A percentile compares a stretch with the other conserved stretches of the same genome.
phyloP scores from a whole-genome alignment of 2,797 vertebrate genomes.

The Artibeus lituratus region DNA sequence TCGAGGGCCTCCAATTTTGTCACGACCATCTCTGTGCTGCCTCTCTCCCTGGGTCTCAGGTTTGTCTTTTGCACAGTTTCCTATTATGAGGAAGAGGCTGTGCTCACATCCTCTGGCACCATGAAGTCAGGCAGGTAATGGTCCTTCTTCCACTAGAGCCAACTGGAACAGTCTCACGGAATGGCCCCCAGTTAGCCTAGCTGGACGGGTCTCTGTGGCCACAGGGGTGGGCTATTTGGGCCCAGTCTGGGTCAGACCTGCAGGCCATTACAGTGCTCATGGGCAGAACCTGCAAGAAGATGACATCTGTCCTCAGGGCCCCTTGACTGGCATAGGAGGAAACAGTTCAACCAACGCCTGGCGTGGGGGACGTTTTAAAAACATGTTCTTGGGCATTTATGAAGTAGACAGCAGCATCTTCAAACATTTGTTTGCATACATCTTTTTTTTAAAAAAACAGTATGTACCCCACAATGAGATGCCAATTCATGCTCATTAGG shows the following conservation, averaged over 20 bases:
- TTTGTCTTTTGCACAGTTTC: background rate
- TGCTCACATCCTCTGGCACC: background rate
- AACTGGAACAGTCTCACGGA: background rate
- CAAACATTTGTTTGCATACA: background rate
- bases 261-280: background rate
- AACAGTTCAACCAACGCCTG: background rate
- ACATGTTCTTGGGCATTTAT: background rate
- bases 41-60: background rate
- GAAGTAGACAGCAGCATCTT: background rate
- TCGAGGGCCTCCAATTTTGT: background rate
- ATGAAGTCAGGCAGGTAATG: background rate
- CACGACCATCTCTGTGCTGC: background rate
- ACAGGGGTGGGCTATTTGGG: background rate
- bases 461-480: background rate
- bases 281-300: background rate
- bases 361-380: background rate
- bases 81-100: background rate
- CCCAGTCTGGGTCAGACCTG: background rate
- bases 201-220: background rate
- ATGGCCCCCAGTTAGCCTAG: background rate
- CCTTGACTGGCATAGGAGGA: background rate
- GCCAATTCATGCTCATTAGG: background rate
- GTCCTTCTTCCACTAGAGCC: background rate
- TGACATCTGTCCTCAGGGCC: background rate
- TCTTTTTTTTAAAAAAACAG: background rate